These are phyloP conservation scores for Criorhina ranunculi DNA, from an alignment of 2,888 invertebrate species.

Conservation along the genomic window DNA sequence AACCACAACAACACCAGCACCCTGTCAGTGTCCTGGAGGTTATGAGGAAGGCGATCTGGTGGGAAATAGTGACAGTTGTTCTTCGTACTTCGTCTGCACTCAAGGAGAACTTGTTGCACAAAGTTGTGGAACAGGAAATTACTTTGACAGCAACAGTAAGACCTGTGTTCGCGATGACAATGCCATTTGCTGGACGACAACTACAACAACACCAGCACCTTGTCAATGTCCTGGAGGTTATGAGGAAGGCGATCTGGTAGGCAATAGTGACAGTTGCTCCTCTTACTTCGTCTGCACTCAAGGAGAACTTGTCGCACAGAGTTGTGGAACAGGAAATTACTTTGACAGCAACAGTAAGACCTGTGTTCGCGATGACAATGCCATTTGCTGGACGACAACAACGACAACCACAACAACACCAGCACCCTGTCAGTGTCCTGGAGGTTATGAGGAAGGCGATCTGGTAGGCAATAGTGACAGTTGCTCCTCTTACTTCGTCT, in stretches of 20 bases:
- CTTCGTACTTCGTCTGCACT: slow-evolving; percentile 18
- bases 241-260: slow-evolving; percentile 32
- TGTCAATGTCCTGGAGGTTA: slow-evolving; percentile 45
- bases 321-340: slow-evolving; percentile 46
- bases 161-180: slow-evolving; percentile 30
- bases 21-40: slow-evolving; percentile 42
- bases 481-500: slow-evolving; percentile 23
- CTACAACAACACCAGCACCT: slow-evolving; percentile 9
- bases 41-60: slow-evolving; percentile 42
- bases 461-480: slow-evolving; percentile 1
- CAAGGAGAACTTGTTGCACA: slow-evolving; percentile 33
- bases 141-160: slow-evolving; percentile 20
- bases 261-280: slow-evolving; percentile 3
- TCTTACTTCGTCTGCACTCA: slow-evolving; percentile 40
- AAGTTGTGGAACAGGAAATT: slow-evolving; percentile 44
- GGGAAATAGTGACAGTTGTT: slow-evolving; percentile 4
- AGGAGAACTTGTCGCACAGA: slow-evolving; percentile 14
- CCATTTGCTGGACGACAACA: slow-evolving; percentile 64
- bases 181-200: slow-evolving; percentile 49
- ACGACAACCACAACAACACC: slow-evolving; percentile 11
- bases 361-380: slow-evolving; percentile 65
- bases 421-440: slow-evolving; percentile 28
- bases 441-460: slow-evolving; percentile 48
- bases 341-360: slow-evolving; percentile 36
- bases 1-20: slow-evolving; percentile 16